Evolutionary conservation across 1,140 invertebrate genomes (phyloP), one percentile per base, ranked within the genome.

Genomic region (Lepidurus packardi): DNA sequence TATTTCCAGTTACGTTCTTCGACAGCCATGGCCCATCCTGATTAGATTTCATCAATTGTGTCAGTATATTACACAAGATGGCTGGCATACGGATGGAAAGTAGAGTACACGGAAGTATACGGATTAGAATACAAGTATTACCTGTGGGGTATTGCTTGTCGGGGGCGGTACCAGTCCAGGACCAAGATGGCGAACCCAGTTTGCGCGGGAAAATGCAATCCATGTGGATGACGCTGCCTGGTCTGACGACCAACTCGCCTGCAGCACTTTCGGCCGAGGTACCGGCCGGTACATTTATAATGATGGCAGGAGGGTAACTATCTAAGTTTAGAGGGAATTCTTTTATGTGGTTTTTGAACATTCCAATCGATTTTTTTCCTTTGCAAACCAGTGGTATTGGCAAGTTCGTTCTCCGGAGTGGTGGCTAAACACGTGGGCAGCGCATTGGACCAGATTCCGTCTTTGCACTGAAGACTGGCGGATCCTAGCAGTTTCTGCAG

Each of bases 131-230:
- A 34, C 34, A 34, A 65, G 47, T 7, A n/a, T 85, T 82, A 94
- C 93, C 92, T 80, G 91, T 92, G 13, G 89, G 85, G 83, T 94
- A 93, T 83, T 91, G 89, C 80, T 91, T 89, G 80, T 90, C 89
- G 76, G 65, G 76, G 43, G 13, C 43, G 11, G 88, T 90, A 47
- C 93, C 91, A 0, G 92, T 94, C 92, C 93, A 95, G n/a, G 90
- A 92, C 94, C 94, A 95, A 79, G 92, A 91, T 0, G 94, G 94
- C 78, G 91, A 91, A 1, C 93, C 93, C 41, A 91, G 83, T 47
- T 89, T 86, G 77, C 93, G 85, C 0, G 90, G 89, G 82, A 91
- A 93, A 77, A 95, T 87, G 82, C 94, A 96, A 83, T 95, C 93
- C 74, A 96, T 86, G 83, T 94, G 91, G 1, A 95, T 83, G 0